phyloP scores from a whole-genome alignment of 2,888 invertebrate species.

The Hyalella azteca region DNA sequence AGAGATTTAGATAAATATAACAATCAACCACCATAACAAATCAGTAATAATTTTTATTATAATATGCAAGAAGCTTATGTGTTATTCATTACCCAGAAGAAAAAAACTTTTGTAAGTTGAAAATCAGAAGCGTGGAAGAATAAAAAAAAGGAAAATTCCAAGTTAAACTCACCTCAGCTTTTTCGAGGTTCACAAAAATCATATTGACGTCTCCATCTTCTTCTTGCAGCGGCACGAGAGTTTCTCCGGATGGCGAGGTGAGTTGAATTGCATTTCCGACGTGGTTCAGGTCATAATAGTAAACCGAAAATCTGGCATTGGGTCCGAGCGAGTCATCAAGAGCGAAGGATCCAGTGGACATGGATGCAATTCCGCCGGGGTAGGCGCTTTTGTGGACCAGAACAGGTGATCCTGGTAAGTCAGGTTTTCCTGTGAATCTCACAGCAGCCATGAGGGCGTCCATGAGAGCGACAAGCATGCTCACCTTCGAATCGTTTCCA shows the following conservation, averaged over 20 bases:
- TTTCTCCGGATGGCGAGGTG: slow-evolving; percentile 50
- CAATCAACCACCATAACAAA: too few species aligned
- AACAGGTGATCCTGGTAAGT: slow-evolving; percentile 44
- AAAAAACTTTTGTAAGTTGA: too few species aligned
- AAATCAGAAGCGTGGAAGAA: too few species aligned
- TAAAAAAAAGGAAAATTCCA: too few species aligned
- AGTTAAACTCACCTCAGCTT: slow-evolving; percentile 51
- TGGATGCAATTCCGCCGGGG: slow-evolving; percentile 54
- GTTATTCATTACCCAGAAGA: too few species aligned
- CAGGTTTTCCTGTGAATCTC: slow-evolving; percentile 39
- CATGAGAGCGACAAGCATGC: slow-evolving; percentile 55
- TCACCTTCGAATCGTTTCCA: slow-evolving; percentile 56
- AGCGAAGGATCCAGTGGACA: slow-evolving; percentile 51
- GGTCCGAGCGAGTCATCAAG: slow-evolving; percentile 52
- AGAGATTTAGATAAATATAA: too few species aligned
- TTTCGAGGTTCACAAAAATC: slow-evolving; percentile 50
- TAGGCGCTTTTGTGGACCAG: slow-evolving; percentile 49
- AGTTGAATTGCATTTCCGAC: slow-evolving; percentile 56
- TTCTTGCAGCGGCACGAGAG: slow-evolving; percentile 51
- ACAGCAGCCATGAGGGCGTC: slow-evolving; percentile 53
- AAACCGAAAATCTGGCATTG: slow-evolving; percentile 55
- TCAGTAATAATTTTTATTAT: too few species aligned
- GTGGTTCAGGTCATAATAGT: slow-evolving; percentile 57
- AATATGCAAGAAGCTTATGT: too few species aligned
- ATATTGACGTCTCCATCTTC: slow-evolving; percentile 57